Evolutionary conservation across 2,888 invertebrate species (phyloP).

Genomic region (Diarsia rubi): DNA sequence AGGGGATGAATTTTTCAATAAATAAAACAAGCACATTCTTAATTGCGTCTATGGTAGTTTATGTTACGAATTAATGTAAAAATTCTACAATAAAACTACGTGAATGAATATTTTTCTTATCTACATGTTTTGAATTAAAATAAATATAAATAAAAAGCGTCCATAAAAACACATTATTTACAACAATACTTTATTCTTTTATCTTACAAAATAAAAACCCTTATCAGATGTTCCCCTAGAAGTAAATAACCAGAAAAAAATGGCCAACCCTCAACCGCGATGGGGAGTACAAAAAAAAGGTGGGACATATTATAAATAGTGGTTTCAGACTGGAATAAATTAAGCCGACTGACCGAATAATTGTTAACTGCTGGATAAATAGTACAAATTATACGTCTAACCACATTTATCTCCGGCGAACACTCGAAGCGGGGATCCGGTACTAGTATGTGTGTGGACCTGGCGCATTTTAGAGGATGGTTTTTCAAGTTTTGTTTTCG

Average conservation of each 20-base stretch:
- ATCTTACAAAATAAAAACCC: slow-evolving; percentile 27
- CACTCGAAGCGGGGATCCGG: slow-evolving; percentile 74
- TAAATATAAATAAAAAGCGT: slow-evolving; percentile 17
- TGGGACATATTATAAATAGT: slow-evolving; percentile 49
- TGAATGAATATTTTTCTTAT: neutral
- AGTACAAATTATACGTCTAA: slow-evolving; percentile 80
- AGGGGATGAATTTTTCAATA: too few species aligned
- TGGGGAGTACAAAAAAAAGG: slow-evolving; percentile 43
- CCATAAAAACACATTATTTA: slow-evolving; percentile 10
- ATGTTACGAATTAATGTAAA: neutral
- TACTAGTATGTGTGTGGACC: slow-evolving; percentile 60
- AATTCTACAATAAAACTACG: neutral
- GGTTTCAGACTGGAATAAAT: slow-evolving; percentile 64
- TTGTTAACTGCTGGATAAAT: slow-evolving; percentile 77
- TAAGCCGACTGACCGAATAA: slow-evolving; percentile 72
- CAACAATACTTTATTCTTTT: slow-evolving; percentile 18
- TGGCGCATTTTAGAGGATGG: slow-evolving; percentile 4
- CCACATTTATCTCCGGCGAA: slow-evolving; percentile 85
- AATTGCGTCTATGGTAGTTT: too few species aligned
- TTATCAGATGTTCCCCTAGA: slow-evolving; percentile 27
- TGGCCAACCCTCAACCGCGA: slow-evolving; percentile 35
- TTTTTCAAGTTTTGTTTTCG: too few species aligned
- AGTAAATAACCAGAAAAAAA: slow-evolving; percentile 3
- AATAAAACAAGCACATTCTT: too few species aligned
- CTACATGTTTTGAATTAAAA: slow-evolving; percentile 3